Evolutionary conservation across 2,888 invertebrate genomes (phyloP), one percentile per base, ranked within the genome.

Genomic region (Serripes groenlandicus): DNA sequence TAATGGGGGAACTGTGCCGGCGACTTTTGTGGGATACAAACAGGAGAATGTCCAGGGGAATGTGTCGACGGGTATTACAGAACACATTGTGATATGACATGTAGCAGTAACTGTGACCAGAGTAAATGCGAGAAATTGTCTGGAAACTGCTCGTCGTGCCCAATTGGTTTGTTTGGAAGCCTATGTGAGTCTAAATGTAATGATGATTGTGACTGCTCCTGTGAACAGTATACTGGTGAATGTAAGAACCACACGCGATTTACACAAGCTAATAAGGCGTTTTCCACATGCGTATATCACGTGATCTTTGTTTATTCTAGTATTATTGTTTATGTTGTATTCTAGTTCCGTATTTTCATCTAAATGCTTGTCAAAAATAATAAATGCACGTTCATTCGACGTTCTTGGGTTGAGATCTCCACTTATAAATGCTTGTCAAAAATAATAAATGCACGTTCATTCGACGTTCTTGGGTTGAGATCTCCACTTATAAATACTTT

Each of bases 31-130:
- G 32, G 79, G 32, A 77, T 70, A 54, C 49, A 35, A 9, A 71
- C 66, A 7, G 81, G 81, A 15, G 9, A 66, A 15, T 86, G 86
- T 64, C 26, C 30, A 4, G 28, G 68, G 35, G 77, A 79, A 3
- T 86, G 86, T 77, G 71, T 58, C 9, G 18, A 42, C 28, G 86
- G 86, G 4, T 86, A 76, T 73, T 37, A 83, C 56, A 79, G 71
- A 30, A 49, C 34, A 5, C 68, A 62, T 5, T 85, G 85, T 70
- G 37, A 34, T n/a, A 52, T 37, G 21, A 23, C 56, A 28, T 85
- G 85, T 74, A 81, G 72, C 58, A 58, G 28, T 26, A 78, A 69
- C 21, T 85, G 85, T 52, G 58, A 60, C 21, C 4, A 7, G 5
- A 32, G 56, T 26, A 18, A 30, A 7, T 23, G 18, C 76, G 52